These are phyloP conservation scores for Anser brachyrhynchus DNA, from an alignment of 2,113 vertebrate species.

Conservation along the genomic window DNA sequence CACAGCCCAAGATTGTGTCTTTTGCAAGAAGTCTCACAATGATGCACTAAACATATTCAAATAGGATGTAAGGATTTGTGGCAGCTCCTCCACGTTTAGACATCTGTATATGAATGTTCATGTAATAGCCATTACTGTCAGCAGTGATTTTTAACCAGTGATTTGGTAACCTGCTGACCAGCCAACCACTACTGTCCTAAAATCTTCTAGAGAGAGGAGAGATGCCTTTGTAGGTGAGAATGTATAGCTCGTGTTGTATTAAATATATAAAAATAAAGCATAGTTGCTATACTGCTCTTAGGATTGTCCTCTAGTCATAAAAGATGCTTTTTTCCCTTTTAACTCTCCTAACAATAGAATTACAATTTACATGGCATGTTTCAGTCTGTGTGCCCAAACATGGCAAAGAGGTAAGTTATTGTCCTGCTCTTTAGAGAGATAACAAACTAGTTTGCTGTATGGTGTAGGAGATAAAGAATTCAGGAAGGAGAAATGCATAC, in stretches of 20 bases:
- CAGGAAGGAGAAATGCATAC: background rate
- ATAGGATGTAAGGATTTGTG: background rate
- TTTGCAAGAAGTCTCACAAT: background rate
- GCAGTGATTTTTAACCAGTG: background rate
- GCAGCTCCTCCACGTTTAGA: background rate
- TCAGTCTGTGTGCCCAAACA: background rate
- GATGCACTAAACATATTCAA: background rate
- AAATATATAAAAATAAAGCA: background rate
- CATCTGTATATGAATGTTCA: background rate
- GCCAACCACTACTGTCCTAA: background rate
- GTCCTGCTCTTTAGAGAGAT: background rate
- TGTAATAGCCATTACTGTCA: background rate
- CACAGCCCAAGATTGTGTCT: background rate
- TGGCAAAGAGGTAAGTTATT: background rate
- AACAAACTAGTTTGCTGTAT: background rate
- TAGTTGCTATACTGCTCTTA: background rate
- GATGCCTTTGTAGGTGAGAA: background rate
- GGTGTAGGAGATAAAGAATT: background rate
- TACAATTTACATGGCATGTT: background rate
- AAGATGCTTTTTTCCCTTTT: background rate
- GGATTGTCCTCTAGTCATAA: background rate
- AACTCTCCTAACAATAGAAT: background rate
- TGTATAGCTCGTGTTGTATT: background rate
- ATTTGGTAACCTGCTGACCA: background rate
- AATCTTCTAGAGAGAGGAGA: background rate